Evolutionary conservation across 2,888 invertebrate genomes (phyloP), one percentile per base, ranked within the genome.

Genomic region (Synanthedon andrenaeformis): DNA sequence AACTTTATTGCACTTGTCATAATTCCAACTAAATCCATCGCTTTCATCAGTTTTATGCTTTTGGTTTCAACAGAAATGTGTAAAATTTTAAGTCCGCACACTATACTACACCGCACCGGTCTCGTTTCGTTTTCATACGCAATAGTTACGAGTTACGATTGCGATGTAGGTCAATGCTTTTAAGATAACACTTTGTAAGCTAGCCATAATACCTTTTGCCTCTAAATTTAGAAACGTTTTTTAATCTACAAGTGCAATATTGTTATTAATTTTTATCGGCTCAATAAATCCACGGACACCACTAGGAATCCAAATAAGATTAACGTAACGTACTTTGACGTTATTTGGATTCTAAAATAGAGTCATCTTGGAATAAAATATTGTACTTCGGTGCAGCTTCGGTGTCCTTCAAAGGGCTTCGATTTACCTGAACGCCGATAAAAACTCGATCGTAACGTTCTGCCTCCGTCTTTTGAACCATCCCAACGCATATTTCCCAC

Each of bases 151-250:
- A 73, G 68, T 74, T 73, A 76, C 72, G 64, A 63, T 72, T 74
- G 67, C 63, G 62, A 84, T 79, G 74, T 86, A 69, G 86, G 85
- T 82, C 84, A 85, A 84, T 81, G 77, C 57, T 62, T 71, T 68
- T 67, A 63, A 72, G 76, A 74, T 74, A 74, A 58, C 59, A 58
- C 57, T 54, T 67, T 66, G 71, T 69, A 68, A 65, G 63, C 53
- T 42, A 4, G 52, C 14, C 42, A 42, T 13, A 52, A 42, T 19
- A 17, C 45, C n/a, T 53, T 49, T 54, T 35, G 41, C 12, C 45
- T 62, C 56, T 59, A 53, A 51, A 62, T 62, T 60, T 60, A 60
- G 57, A 59, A 35, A 55, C 55, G 62, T 57, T 59, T 59, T 56
- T 65, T n/a, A 58, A 69, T 66, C 63, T 23, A 23, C 23, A 23